These are phyloP conservation scores for Glyptemys insculpta DNA, from an alignment of 2,797 vertebrate genomes.

Conservation along the genomic window DNA sequence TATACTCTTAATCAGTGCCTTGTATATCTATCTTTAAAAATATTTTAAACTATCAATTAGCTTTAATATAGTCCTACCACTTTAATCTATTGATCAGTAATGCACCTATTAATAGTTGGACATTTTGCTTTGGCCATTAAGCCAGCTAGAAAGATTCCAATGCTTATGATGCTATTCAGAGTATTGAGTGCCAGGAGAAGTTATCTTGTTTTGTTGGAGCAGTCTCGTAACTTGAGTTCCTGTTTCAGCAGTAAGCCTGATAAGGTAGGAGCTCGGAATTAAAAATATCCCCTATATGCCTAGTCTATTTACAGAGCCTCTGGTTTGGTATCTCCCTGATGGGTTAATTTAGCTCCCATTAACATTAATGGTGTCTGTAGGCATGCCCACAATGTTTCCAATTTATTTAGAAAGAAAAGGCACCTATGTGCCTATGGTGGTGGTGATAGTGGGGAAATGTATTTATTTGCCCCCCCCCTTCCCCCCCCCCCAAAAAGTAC, in stretches of 20 bases:
- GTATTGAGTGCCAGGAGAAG: not conserved
- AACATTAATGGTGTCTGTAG: not conserved
- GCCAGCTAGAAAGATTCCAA: not conserved
- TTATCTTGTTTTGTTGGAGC: not conserved
- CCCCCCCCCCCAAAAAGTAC: not conserved
- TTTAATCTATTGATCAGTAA: not conserved
- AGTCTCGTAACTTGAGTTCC: not conserved
- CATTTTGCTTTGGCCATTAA: not conserved
- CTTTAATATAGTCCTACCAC: not conserved
- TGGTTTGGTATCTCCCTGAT: constrained; percentile 1
- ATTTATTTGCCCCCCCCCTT: not conserved
- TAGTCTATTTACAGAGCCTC: constrained; percentile 35
- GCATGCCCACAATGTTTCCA: constrained; percentile 36
- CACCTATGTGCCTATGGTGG: not conserved
- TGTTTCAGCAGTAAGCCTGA: not conserved
- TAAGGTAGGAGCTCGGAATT: not conserved
- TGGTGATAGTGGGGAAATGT: not conserved
- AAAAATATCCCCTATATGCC: not conserved
- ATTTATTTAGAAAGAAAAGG: not conserved
- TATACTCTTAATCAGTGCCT: not conserved
- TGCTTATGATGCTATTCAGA: accelerated
- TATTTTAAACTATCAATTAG: not conserved
- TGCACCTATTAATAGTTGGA: not conserved
- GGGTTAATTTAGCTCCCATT: not conserved
- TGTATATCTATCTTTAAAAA: not conserved